phyloP scores from a whole-genome alignment of 2,797 vertebrate species.

The Anguilla obscura region DNA sequence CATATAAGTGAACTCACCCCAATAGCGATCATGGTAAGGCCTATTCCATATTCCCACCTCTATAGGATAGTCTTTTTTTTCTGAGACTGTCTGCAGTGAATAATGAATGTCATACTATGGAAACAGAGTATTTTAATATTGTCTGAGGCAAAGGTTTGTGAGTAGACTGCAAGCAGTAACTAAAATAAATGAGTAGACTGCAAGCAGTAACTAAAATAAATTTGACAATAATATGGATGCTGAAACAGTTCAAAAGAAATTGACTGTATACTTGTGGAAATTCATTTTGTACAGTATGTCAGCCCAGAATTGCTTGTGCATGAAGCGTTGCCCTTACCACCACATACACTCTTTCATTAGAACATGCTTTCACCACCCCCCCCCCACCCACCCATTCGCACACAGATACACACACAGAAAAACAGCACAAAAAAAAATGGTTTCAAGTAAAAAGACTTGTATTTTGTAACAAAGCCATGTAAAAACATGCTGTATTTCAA shows the following conservation, averaged over 20 bases:
- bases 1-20: background rate
- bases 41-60: background rate
- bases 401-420: too few relatives aligned
- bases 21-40: background rate
- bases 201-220: background rate
- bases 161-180: background rate
- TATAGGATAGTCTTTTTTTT: too few relatives aligned
- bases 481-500: too few relatives aligned
- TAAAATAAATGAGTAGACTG: background rate
- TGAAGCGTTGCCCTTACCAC: too few relatives aligned
- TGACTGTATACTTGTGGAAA: background rate
- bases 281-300: too few relatives aligned
- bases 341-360: too few relatives aligned
- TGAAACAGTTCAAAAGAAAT: background rate
- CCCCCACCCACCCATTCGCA: too few relatives aligned
- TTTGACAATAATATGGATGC: background rate
- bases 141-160: background rate
- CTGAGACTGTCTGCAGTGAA: background rate
- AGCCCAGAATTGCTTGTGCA: too few relatives aligned
- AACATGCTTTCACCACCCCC: too few relatives aligned
- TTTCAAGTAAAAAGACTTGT: too few relatives aligned
- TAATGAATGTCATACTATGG: background rate
- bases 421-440: too few relatives aligned
- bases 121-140: background rate
- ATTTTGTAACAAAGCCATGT: too few relatives aligned